These are phyloP conservation scores for Rotaria sp. DNA, from an alignment of 2,888 invertebrate genomes.

Conservation along the genomic window DNA sequence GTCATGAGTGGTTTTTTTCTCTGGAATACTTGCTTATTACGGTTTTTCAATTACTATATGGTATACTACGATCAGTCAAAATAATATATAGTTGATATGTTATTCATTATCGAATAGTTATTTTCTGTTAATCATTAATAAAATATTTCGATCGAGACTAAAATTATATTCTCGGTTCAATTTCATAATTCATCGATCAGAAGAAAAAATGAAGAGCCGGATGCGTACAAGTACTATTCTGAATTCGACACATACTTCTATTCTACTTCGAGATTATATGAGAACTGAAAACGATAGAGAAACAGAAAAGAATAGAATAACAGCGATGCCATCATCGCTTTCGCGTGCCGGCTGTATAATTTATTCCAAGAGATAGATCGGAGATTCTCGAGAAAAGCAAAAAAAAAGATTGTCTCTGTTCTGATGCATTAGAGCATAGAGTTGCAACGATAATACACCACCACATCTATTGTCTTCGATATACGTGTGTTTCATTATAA, in stretches of 20 bases:
- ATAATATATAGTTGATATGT: too few species aligned
- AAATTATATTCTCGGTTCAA: too few species aligned
- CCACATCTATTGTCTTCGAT: neutral
- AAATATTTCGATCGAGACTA: too few species aligned
- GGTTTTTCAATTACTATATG: too few species aligned
- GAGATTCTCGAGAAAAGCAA: neutral
- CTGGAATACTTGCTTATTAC: too few species aligned
- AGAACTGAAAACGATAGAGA: neutral
- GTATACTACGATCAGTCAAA: too few species aligned
- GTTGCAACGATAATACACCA: neutral
- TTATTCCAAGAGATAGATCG: neutral
- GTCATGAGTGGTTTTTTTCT: too few species aligned
- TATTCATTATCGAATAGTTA: too few species aligned
- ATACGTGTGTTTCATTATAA: too few species aligned
- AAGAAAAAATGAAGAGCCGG: too few species aligned
- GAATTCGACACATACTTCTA: neutral
- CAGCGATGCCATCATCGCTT: neutral
- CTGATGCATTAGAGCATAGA: neutral
- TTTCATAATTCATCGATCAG: too few species aligned
- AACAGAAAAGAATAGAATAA: neutral
- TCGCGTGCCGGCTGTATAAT: neutral
- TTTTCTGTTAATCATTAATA: too few species aligned
- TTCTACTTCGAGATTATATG: neutral
- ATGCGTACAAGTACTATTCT: neutral
- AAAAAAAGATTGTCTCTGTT: neutral